phyloP scores from a whole-genome alignment of 2,888 invertebrate genomes.

The Tineola bisselliella region DNA sequence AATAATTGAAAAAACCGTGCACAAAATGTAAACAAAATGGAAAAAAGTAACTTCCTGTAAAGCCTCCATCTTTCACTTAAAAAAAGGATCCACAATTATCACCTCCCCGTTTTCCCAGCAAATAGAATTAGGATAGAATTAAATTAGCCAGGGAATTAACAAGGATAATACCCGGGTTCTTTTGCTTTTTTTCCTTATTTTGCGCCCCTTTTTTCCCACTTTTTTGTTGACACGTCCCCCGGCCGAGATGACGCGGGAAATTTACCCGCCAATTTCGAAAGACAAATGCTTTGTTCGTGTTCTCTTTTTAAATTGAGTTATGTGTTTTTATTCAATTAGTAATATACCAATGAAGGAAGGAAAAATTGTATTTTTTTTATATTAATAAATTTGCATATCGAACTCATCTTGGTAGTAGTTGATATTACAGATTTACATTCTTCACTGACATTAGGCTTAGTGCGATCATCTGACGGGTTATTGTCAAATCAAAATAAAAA shows the following conservation, averaged over 20 bases:
- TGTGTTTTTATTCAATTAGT: constrained; percentile 3
- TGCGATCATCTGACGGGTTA: no score
- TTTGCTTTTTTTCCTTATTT: constrained; percentile 28
- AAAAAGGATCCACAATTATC: constrained; percentile 61
- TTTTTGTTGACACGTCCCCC: constrained; percentile 38
- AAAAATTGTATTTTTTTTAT: not conserved
- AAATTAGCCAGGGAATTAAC: constrained; percentile 65
- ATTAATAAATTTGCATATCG: no score
- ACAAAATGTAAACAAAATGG: not conserved
- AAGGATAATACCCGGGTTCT: constrained; percentile 57
- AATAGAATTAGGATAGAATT: constrained; percentile 67
- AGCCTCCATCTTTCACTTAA: constrained; percentile 28
- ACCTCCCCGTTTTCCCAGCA: constrained; percentile 61
- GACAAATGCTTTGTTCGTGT: constrained; percentile 24
- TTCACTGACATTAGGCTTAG: no score
- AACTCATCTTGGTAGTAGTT: no score
- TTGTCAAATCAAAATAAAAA: no score
- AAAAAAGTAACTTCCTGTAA: constrained; percentile 21
- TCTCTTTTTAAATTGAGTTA: constrained; percentile 24
- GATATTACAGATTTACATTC: no score
- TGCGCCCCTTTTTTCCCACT: constrained; percentile 28
- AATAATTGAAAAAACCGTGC: not conserved
- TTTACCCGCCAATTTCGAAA: constrained; percentile 36
- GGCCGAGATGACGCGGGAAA: constrained; percentile 27
- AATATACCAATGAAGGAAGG: not conserved